Conservation (phyloP, 2,797 vertebrate species). For the Discoglossus pictus region DNA sequence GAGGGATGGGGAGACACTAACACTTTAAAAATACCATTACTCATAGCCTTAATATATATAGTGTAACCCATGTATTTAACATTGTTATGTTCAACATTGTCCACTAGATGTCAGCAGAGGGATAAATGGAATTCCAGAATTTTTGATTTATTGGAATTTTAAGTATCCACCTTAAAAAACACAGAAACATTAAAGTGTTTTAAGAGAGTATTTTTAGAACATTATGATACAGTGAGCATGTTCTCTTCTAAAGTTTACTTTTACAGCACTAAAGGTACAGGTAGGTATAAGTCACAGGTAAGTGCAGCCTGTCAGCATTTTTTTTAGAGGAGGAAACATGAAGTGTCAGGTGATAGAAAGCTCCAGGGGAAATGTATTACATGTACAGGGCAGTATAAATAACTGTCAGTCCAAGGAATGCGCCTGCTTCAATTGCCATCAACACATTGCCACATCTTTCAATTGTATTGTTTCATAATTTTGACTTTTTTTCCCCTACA, state of each 20-base stretch:
- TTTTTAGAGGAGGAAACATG: conserved; percentile 20
- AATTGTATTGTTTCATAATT: too few species aligned
- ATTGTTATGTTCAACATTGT: not conserved
- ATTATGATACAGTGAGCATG: conserved; percentile 9
- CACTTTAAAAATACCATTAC: too few species aligned
- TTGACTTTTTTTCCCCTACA: too few species aligned
- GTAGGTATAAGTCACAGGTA: conserved; percentile 16
- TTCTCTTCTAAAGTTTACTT: not conserved
- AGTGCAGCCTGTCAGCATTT: conserved; percentile 21
- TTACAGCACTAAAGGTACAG: conserved; percentile 9
- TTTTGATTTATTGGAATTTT: conserved; percentile 10
- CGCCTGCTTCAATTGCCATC: too few species aligned
- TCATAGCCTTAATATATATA: too few species aligned
- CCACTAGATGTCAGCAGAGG: conserved; percentile 21
- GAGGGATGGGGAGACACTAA: too few species aligned
- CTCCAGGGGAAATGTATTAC: not conserved
- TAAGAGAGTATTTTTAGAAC: conserved; percentile 7
- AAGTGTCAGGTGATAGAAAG: conserved; percentile 6
- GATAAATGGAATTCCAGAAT: not conserved
- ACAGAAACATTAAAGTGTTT: not conserved
- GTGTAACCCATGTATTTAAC: too few species aligned
- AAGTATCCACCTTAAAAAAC: not conserved
- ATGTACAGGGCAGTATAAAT: too few species aligned
- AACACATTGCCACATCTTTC: too few species aligned
- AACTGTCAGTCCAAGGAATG: too few species aligned